Conservation (phyloP, 2,888 invertebrate species). For the Enoplolaimus lenunculus region DNA sequence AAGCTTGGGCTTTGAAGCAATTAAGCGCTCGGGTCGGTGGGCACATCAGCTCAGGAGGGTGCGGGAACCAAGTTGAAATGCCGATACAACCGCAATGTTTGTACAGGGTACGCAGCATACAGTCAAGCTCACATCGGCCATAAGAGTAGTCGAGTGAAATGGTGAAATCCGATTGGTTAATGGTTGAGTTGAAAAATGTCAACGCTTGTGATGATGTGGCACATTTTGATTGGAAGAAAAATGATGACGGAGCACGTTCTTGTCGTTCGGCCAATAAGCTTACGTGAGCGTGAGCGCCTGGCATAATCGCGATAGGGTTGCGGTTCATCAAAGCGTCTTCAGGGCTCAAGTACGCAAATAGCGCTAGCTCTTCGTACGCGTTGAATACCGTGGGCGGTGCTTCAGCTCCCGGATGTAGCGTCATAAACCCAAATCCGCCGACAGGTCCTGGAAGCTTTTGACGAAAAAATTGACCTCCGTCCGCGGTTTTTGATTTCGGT, state of each 20-base stretch:
- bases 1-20: neutral
- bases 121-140: constrained; percentile 1
- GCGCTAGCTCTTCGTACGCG: constrained; percentile 7
- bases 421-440: constrained; percentile 3
- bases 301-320: neutral
- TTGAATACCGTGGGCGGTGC: neutral
- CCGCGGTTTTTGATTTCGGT: neutral
- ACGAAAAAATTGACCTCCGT: neutral
- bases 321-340: constrained; percentile 6
- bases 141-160: neutral
- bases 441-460: constrained; percentile 5
- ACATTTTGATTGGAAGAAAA: too few relatives aligned
- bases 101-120: neutral
- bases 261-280: neutral
- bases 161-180: neutral
- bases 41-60: neutral
- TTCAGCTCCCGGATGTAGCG: neutral
- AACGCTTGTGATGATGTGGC: neutral
- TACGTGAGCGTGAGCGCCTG: constrained; percentile 1
- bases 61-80: neutral
- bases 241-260: neutral
- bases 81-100: neutral
- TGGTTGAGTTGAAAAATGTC: neutral
- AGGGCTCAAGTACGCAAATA: neutral
- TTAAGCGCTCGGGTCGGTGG: neutral